Conservation (phyloP, 2,113 vertebrate species). For the Scytalopus superciliaris region DNA sequence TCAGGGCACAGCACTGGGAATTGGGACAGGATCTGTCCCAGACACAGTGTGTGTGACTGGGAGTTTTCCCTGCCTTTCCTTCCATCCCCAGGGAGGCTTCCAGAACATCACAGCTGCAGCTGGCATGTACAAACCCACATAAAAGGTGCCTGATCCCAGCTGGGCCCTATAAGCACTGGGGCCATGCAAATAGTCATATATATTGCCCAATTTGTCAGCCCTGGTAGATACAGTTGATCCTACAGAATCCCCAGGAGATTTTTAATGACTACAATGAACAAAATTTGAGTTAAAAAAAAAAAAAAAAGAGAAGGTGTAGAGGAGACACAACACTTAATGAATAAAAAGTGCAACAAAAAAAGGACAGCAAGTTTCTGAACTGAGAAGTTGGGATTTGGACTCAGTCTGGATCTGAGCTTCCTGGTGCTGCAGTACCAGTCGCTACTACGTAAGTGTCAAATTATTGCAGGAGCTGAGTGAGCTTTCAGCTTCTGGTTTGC, state of each 20-base stretch:
- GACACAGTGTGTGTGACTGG: neutral
- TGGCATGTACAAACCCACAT: neutral
- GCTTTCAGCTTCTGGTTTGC: neutral
- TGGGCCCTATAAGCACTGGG: neutral
- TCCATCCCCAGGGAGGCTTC: neutral
- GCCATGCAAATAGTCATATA: neutral
- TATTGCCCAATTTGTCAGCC: neutral
- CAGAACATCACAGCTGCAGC: neutral
- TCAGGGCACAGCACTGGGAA: neutral
- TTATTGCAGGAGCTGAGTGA: neutral
- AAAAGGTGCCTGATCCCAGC: neutral
- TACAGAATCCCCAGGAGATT: neutral
- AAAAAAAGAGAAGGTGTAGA: neutral
- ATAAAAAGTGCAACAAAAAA: neutral
- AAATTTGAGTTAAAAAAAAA: neutral
- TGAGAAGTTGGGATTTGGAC: neutral
- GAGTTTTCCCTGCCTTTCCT: neutral
- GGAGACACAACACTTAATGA: neutral
- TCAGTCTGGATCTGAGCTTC: neutral
- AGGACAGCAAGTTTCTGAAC: neutral
- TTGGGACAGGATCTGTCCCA: neutral
- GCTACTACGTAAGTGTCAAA: fast-evolving
- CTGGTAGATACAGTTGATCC: neutral
- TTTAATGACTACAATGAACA: neutral
- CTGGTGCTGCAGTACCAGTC: neutral